These are phyloP conservation scores for Frieseomelitta varia DNA, from an alignment of 1,140 invertebrate species.

Conservation along the genomic window DNA sequence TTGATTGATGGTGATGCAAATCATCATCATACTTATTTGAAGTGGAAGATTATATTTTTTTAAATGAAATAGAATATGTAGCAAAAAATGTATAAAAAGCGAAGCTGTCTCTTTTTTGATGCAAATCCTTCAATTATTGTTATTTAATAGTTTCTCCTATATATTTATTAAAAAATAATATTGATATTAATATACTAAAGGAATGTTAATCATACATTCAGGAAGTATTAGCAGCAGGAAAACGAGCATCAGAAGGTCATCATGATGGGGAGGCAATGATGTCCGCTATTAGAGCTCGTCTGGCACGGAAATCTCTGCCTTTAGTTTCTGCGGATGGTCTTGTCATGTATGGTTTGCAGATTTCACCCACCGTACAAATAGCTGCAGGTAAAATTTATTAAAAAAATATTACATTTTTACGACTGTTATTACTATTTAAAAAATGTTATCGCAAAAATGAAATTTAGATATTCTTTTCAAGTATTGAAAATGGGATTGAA, in stretches of 20 bases:
- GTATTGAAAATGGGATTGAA: no score
- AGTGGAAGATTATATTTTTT: no score
- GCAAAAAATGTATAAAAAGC: no score
- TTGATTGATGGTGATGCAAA: no score
- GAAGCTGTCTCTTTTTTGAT: no score
- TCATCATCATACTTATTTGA: no score
- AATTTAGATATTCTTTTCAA: background rate
- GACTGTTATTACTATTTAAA: background rate
- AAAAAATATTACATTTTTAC: background rate
- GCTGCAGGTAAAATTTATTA: slow-evolving; percentile 65
- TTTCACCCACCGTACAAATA: slow-evolving; percentile 77
- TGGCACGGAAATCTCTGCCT: slow-evolving; percentile 86
- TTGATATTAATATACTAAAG: background rate
- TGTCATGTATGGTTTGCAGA: slow-evolving; percentile 85
- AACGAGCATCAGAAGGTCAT: slow-evolving; percentile 75
- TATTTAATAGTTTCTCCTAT: background rate
- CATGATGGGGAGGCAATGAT: slow-evolving; percentile 80
- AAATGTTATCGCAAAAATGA: background rate
- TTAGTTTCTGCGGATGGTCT: slow-evolving; percentile 86
- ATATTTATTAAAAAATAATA: background rate
- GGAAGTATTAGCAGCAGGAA: slow-evolving; percentile 81
- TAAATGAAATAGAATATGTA: no score
- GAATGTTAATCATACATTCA: slow-evolving; percentile 10
- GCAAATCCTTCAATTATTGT: background rate
- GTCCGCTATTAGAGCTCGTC: slow-evolving; percentile 82